Evolutionary conservation across 2,888 invertebrate species (phyloP).

Genomic region (Tribolium freemani): DNA sequence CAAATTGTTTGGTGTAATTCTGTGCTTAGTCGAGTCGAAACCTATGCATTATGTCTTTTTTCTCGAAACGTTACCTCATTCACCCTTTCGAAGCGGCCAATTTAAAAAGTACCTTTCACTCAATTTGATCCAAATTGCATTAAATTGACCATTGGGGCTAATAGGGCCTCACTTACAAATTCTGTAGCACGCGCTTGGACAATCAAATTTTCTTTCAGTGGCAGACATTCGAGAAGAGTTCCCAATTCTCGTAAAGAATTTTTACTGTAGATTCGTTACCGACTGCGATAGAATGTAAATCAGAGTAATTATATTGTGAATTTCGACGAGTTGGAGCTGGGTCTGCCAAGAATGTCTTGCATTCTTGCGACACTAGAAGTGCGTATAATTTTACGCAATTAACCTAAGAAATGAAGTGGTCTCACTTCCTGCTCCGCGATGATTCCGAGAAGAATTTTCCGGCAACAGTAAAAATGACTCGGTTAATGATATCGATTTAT

Average conservation of each 20-base stretch:
- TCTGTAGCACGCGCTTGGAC: slow-evolving; percentile 48
- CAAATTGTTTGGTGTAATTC: slow-evolving; percentile 22
- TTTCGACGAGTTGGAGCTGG: background rate
- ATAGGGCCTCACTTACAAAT: slow-evolving; percentile 54
- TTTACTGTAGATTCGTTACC: background rate
- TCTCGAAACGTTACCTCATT: slow-evolving; percentile 35
- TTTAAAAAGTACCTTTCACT: slow-evolving; percentile 56
- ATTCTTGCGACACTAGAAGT: background rate
- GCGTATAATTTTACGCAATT: slow-evolving; percentile 3
- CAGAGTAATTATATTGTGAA: background rate
- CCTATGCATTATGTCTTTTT: slow-evolving; percentile 38
- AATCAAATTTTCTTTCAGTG: slow-evolving; percentile 56
- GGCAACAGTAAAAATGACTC: background rate
- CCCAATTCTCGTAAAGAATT: background rate
- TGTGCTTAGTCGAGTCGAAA: slow-evolving; percentile 14
- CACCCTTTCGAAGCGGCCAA: slow-evolving; percentile 48
- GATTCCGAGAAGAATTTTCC: background rate
- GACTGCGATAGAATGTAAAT: background rate
- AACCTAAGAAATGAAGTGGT: background rate
- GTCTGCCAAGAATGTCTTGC: background rate
- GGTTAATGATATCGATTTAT: slow-evolving; percentile 3
- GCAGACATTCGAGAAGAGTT: background rate
- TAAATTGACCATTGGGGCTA: slow-evolving; percentile 59
- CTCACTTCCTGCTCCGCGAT: background rate
- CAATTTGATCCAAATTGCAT: slow-evolving; percentile 61